Conservation (phyloP, 2,888 invertebrate genomes). For the Lycocerus yunnanus region DNA sequence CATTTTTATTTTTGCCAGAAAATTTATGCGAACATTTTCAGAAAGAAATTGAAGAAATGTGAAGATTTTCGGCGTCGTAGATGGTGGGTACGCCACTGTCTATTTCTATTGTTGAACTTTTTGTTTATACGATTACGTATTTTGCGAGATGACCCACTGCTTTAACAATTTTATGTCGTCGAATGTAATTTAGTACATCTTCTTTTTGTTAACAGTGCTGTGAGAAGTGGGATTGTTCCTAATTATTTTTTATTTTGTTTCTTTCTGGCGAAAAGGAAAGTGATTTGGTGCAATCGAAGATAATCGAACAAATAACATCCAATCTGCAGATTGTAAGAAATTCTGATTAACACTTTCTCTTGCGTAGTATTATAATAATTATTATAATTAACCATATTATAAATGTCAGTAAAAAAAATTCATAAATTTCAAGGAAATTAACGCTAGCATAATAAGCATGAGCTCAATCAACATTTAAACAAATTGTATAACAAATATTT, state of each 20-base stretch:
- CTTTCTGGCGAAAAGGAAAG: not conserved
- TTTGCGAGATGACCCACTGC: not conserved
- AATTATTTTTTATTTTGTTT: not conserved
- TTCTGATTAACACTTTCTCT: not conserved
- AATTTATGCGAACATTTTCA: too few relatives aligned
- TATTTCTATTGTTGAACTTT: not conserved
- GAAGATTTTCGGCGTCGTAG: not conserved
- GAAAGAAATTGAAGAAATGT: too few relatives aligned
- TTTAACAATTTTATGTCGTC: not conserved
- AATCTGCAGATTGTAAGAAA: not conserved
- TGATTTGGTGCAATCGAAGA: not conserved
- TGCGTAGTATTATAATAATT: too few relatives aligned
- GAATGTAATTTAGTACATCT: not conserved
- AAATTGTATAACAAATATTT: not conserved
- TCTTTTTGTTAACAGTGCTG: not conserved
- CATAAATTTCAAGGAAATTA: not conserved
- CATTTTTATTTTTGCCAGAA: not conserved
- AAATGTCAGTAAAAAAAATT: too few relatives aligned
- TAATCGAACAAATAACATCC: not conserved
- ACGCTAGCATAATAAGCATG: not conserved
- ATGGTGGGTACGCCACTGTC: not conserved
- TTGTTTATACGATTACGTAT: not conserved
- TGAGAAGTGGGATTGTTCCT: not conserved
- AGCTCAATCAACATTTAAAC: not conserved
- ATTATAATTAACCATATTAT: not conserved